Conservation (phyloP, 2,797 vertebrate genomes). For the Acomys russatus region DNA sequence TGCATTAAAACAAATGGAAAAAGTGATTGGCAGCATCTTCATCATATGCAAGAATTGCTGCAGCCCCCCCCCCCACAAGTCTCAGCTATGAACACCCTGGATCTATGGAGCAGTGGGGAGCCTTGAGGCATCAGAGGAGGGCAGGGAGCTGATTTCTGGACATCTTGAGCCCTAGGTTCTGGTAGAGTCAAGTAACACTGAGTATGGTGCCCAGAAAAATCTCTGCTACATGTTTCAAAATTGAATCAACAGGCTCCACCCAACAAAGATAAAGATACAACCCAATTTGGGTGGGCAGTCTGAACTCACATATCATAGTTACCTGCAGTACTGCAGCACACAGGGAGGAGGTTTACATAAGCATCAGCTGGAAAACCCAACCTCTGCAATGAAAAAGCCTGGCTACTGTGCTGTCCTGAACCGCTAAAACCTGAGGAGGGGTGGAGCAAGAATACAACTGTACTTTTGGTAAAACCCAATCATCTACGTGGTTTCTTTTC, state of each 20-base stretch:
- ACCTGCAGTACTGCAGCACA: neutral
- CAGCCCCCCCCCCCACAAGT: conserved; percentile 37
- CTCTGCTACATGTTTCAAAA: neutral
- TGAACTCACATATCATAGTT: conserved; percentile 20
- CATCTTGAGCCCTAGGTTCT: conserved; percentile 3
- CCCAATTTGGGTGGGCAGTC: neutral
- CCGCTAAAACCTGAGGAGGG: neutral
- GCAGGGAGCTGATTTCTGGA: neutral
- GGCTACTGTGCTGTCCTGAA: neutral
- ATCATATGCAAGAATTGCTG: conserved; percentile 9
- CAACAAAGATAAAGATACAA: conserved; percentile 36
- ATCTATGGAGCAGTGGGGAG: conserved; percentile 20
- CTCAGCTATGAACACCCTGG: conserved; percentile 44
- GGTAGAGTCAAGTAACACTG: neutral
- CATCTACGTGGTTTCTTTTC: neutral
- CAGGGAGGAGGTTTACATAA: neutral
- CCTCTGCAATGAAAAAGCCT: neutral
- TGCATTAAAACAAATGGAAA: conserved; percentile 31
- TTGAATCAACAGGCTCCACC: neutral
- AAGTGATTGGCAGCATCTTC: neutral
- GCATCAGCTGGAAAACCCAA: neutral
- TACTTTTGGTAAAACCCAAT: neutral
- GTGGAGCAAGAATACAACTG: neutral
- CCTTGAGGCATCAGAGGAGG: neutral
- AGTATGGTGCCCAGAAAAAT: neutral